Percentiles rank a stretch among this genome's conserved stretches.
phyloP scores from a whole-genome alignment of 2,888 invertebrate species.

The Acanthosepion lycidas region DNA sequence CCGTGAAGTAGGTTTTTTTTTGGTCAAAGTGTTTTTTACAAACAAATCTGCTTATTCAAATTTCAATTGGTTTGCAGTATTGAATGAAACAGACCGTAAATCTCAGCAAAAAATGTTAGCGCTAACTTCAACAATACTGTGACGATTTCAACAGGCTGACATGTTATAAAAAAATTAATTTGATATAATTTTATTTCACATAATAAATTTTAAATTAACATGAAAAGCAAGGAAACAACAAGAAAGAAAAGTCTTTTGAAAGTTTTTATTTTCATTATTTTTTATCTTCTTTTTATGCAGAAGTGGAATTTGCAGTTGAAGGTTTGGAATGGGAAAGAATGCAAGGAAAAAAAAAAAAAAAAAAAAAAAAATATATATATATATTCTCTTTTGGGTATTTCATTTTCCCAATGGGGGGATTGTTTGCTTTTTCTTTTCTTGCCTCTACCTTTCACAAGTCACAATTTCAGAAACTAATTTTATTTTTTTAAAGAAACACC shows the following conservation, averaged over 20 bases:
- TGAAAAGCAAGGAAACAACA: too few relatives aligned
- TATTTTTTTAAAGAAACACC: not conserved
- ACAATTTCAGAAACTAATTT: constrained; percentile 5
- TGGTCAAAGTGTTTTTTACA: too few relatives aligned
- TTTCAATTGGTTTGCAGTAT: too few relatives aligned
- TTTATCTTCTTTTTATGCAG: not conserved
- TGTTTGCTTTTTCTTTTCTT: not conserved
- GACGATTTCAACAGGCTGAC: too few relatives aligned
- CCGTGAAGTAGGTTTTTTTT: too few relatives aligned
- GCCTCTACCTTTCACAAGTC: not conserved
- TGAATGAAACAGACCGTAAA: too few relatives aligned
- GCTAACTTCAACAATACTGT: too few relatives aligned
- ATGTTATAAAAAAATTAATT: too few relatives aligned
- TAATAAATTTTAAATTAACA: too few relatives aligned
- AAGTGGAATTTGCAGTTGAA: not conserved
- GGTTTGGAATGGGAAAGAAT: not conserved
- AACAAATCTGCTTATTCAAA: too few relatives aligned
- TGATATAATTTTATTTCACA: too few relatives aligned
- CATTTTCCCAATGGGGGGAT: not conserved
- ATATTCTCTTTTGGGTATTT: not conserved
- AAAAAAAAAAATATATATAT: not conserved
- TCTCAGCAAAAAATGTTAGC: too few relatives aligned
- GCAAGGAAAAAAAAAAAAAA: not conserved
- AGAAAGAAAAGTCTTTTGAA: not conserved
- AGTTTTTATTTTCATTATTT: not conserved